Percentiles rank a stretch among this genome's conserved stretches.
phyloP scores from a whole-genome alignment of 2,113 vertebrate species.

The Dicrurus megarhynchus region DNA sequence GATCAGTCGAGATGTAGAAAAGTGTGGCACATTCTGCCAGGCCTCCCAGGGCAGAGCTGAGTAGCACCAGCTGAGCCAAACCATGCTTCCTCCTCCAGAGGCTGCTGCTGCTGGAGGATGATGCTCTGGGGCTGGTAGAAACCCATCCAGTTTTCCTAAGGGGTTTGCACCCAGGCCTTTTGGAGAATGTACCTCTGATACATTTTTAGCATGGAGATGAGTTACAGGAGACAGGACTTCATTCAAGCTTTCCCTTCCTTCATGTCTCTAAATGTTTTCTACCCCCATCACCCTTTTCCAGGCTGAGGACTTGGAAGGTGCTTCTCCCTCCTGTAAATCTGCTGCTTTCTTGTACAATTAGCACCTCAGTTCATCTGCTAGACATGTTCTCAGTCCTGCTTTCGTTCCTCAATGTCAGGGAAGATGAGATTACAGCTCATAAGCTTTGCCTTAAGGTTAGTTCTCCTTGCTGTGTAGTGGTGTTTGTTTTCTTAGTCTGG shows the following conservation, averaged over 20 bases:
- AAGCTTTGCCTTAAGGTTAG: not conserved
- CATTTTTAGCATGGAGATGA: not conserved
- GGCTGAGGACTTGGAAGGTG: not conserved
- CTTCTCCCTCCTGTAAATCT: not conserved
- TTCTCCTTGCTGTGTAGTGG: not conserved
- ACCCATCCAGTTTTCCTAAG: not conserved
- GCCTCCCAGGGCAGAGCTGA: not conserved
- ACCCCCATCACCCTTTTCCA: not conserved
- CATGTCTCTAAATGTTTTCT: not conserved
- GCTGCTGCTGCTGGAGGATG: not conserved
- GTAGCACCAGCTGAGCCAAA: not conserved
- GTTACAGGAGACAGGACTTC: not conserved
- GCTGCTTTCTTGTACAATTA: not conserved
- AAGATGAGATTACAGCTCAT: not conserved
- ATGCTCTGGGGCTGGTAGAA: not conserved
- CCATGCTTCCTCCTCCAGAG: not conserved
- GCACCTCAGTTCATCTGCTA: not conserved
- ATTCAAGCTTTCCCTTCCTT: not conserved
- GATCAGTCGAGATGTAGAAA: not conserved
- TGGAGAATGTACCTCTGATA: not conserved
- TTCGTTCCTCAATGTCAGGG: not conserved
- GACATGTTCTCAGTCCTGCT: not conserved
- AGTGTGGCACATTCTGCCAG: not conserved
- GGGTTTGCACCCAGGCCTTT: not conserved
- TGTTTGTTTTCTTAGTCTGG: not conserved